A percentile compares a stretch with the other conserved stretches of the same genome.
Evolutionary conservation across 2,797 vertebrate species (phyloP).

Genomic region (Molossus molossus): DNA sequence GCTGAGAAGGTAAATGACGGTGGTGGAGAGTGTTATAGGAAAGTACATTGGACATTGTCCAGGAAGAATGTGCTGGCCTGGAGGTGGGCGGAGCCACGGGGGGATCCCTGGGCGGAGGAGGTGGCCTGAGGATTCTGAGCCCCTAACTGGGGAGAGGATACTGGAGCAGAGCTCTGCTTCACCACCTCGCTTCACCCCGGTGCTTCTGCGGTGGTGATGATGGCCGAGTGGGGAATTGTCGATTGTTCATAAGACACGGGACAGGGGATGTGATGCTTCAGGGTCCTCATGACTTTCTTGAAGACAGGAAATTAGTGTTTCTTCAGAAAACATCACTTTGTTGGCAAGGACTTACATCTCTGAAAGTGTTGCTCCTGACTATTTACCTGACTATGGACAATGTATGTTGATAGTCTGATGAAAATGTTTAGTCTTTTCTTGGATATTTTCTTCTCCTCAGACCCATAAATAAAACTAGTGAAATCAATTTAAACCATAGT

Average conservation of each 20-base stretch:
- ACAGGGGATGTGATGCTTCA: neutral
- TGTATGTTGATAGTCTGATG: neutral
- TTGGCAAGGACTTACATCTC: neutral
- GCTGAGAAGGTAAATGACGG: neutral
- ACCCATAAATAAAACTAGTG: slow-evolving; percentile 12
- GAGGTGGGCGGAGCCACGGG: neutral
- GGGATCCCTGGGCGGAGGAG: neutral
- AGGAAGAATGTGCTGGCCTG: neutral
- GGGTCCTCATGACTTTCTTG: neutral
- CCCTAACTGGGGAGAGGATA: neutral
- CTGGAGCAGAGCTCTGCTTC: neutral
- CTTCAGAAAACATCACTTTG: slow-evolving; percentile 46
- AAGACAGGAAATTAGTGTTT: slow-evolving; percentile 45
- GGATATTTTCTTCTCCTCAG: slow-evolving; percentile 40
- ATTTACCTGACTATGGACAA: neutral
- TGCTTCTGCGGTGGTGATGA: neutral
- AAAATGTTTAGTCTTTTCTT: slow-evolving; percentile 33
- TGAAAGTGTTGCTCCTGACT: slow-evolving; percentile 36
- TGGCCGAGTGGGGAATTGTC: neutral
- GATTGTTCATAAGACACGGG: neutral
- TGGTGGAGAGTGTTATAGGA: neutral
- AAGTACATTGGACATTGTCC: neutral
- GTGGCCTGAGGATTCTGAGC: neutral
- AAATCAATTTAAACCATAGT: slow-evolving; percentile 64
- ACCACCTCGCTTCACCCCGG: no score